Conservation (phyloP, 92 coral and sea anemone genomes). For the Parazoanthus darwini region DNA sequence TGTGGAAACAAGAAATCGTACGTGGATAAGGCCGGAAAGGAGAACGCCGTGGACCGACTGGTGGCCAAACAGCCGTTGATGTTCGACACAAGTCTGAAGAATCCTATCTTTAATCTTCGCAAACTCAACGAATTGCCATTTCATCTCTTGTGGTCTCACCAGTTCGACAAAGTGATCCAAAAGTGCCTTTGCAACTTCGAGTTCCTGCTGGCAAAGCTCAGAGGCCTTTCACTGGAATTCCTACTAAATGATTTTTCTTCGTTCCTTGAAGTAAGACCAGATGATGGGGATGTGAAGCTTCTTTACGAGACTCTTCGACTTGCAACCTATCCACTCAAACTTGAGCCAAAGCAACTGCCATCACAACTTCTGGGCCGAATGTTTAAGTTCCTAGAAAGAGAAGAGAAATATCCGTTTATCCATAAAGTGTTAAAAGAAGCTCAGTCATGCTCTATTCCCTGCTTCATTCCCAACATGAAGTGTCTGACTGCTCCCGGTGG, state of each 20-base stretch:
- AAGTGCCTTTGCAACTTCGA: constrained; percentile 88
- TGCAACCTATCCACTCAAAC: constrained; percentile 71
- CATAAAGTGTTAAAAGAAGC: constrained; percentile 81
- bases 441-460: constrained; percentile 66
- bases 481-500: constrained; percentile 97
- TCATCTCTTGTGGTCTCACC: constrained; percentile 74
- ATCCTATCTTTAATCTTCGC: constrained; percentile 82
- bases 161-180: constrained; percentile 66
- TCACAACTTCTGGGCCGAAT: constrained; percentile 94
- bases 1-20: constrained; percentile 87
- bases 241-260: constrained; percentile 79
- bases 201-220: constrained; percentile 82
- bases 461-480: constrained; percentile 87
- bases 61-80: constrained; percentile 84
- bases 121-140: constrained; percentile 91
- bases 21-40: constrained; percentile 79
- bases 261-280: constrained; percentile 67
- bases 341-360: constrained; percentile 86
- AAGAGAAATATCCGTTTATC: constrained; percentile 72
- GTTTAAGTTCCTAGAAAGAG: constrained; percentile 77
- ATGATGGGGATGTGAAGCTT: constrained; percentile 83
- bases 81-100: constrained; percentile 74
- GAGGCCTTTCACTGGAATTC: constrained; percentile 71
- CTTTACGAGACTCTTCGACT: constrained; percentile 84
- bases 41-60: constrained; percentile 80